Conservation (phyloP, 2,888 invertebrate genomes). For the Ptilodon capucinus region DNA sequence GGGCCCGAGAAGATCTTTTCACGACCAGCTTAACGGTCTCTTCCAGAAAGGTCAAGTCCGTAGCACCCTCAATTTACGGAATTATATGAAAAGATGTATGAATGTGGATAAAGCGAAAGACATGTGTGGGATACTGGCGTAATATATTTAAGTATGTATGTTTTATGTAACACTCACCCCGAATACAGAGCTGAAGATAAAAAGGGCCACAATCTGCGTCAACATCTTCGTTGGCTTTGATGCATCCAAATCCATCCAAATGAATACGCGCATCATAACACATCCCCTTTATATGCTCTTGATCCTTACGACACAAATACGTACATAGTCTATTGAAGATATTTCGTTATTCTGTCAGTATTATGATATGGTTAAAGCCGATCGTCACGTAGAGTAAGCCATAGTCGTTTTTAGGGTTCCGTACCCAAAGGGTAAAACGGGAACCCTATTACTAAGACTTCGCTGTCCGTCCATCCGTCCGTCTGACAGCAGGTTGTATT, state of each 20-base stretch:
- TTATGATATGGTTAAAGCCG: conserved; percentile 14
- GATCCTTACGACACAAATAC: conserved; percentile 31
- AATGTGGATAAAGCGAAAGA: no score
- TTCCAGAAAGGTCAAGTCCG: no score
- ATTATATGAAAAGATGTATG: no score
- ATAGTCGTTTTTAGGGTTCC: background rate
- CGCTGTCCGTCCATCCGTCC: no score
- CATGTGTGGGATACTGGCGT: no score
- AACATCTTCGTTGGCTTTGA: background rate
- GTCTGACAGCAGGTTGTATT: no score
- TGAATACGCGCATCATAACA: background rate
- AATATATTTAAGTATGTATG: background rate
- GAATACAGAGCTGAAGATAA: conserved; percentile 28
- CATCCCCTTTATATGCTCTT: conserved; percentile 35
- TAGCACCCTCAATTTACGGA: no score
- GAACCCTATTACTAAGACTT: no score
- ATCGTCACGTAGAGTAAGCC: conserved; percentile 37
- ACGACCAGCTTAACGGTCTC: no score
- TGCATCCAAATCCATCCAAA: conserved; percentile 6
- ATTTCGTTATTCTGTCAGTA: conserved; percentile 31
- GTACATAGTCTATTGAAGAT: conserved; percentile 19
- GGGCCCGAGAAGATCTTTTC: no score
- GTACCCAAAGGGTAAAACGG: no score
- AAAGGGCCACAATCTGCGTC: conserved; percentile 16
- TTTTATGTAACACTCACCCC: conserved; percentile 43